Base-by-base conservation (phyloP, 2,797 vertebrate species). In the Chelonia mydas region DNA sequence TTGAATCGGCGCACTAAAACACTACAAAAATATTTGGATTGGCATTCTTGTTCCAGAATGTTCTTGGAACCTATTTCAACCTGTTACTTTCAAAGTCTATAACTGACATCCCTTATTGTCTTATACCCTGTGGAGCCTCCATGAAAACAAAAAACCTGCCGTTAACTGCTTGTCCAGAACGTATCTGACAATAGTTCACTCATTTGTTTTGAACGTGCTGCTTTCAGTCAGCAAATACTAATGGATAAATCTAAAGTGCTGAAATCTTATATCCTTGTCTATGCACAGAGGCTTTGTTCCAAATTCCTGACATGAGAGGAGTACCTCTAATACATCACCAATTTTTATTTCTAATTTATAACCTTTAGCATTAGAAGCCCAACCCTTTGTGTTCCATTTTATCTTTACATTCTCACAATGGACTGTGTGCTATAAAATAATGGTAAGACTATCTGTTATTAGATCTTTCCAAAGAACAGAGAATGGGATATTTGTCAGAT, bases 11-110 rank as follows among this genome's bases (percentile, higher is more conserved):
- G 94, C 92, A 93, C 81, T 97, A 96, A 96, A 97, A 87, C 92
- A 89, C 86, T 93, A 89, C 93, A 97, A 97, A 97, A 98, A 97
- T 97, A 98, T 98, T 98, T 97, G 88, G 98, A 94, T 93, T 91
- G 61, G 93, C 93, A 83, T 89, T 97, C 61, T 93, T 96, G 93
- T 94, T 97, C 91, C 83, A 96, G 95, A 98, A 98, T 91, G 92
- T 83, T 96, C 92, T 95, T 95, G 90, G 91, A 98, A 96, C 2
- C 0, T 80, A 96, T 91, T 97, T 94, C 93, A 94, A 87, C n/a
- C 1, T 54, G 84, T 94, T 96, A 94, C 94, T 95, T 96, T 97
- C 96, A 81, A 95, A 96, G 90, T 96, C 96, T 88, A 5, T 91
- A 94, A 97, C 19, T 87, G 93, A 95, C 77, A 97, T 94, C 94